Evolutionary conservation across 2,888 invertebrate genomes (phyloP).

Genomic region (Drosophila testacea): DNA sequence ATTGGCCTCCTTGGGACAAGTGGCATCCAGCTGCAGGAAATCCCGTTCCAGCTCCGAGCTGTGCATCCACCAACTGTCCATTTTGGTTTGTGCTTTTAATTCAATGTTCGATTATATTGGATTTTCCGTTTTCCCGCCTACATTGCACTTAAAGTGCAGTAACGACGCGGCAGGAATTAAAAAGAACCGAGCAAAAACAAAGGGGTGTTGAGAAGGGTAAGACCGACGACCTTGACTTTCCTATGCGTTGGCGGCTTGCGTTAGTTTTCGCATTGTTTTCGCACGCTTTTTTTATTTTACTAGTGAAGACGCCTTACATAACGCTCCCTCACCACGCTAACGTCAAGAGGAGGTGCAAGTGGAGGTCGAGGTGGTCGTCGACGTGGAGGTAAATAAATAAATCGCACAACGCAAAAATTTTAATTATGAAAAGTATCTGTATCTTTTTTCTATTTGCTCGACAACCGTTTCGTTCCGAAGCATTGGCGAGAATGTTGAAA

Average conservation of each 20-base stretch:
- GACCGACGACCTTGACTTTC: slow-evolving; percentile 72
- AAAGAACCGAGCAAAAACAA: neutral
- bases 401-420: slow-evolving; percentile 67
- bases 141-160: slow-evolving; percentile 59
- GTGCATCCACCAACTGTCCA: slow-evolving; percentile 62
- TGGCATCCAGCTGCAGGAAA: slow-evolving; percentile 6
- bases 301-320: slow-evolving; percentile 63
- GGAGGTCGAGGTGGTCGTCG: neutral
- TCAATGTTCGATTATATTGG: slow-evolving; percentile 17
- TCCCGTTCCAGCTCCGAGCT: slow-evolving; percentile 29
- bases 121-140: slow-evolving; percentile 45
- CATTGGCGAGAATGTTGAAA: slow-evolving; percentile 74
- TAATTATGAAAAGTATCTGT: slow-evolving; percentile 70
- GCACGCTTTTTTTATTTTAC: slow-evolving; percentile 19
- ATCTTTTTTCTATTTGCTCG: slow-evolving; percentile 23
- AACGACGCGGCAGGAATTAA: slow-evolving; percentile 7
- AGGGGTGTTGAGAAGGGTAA: neutral
- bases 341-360: slow-evolving; percentile 27
- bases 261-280: slow-evolving; percentile 55
- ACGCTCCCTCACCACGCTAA: slow-evolving; percentile 31
- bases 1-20: slow-evolving; percentile 66
- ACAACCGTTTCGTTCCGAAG: slow-evolving; percentile 64
- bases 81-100: slow-evolving; percentile 18
- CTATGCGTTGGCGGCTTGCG: slow-evolving; percentile 55
- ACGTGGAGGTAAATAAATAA: slow-evolving; percentile 67